A percentile compares a stretch with the other conserved stretches of the same genome.
These are phyloP conservation scores for Salminus brasiliensis DNA, from an alignment of 2,113 vertebrate species.

Conservation along the genomic window DNA sequence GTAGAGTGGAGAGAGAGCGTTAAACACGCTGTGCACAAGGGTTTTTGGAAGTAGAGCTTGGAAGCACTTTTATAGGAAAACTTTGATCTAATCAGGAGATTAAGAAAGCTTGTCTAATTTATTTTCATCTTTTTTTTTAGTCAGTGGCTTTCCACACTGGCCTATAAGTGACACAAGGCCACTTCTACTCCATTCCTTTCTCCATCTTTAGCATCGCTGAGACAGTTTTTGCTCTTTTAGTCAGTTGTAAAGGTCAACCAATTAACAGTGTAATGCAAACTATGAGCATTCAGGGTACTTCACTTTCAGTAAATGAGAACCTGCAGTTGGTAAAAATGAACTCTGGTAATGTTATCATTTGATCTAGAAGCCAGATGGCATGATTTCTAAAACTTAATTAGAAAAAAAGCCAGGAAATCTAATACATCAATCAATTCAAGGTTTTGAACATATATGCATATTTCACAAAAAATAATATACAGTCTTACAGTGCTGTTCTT, in stretches of 20 bases:
- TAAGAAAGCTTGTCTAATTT: not conserved
- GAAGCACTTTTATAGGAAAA: not conserved
- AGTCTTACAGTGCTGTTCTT: too few species aligned
- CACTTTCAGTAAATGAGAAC: not conserved
- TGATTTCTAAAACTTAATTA: not conserved
- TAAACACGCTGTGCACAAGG: not conserved
- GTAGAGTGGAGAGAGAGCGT: not conserved
- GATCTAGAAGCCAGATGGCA: not conserved
- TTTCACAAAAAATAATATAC: too few species aligned
- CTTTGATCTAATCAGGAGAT: not conserved
- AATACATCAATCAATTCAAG: too few species aligned
- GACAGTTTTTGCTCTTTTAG: not conserved
- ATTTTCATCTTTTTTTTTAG: not conserved
- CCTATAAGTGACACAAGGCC: not conserved
- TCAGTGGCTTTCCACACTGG: not conserved
- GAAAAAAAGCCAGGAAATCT: not conserved
- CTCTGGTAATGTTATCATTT: not conserved
- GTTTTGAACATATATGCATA: too few species aligned
- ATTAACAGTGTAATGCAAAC: slow-evolving; percentile 20
- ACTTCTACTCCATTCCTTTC: not conserved
- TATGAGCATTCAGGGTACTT: not conserved
- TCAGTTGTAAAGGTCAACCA: not conserved
- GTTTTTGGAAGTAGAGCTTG: not conserved
- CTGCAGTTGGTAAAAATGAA: not conserved
- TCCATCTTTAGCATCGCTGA: not conserved